Evolutionary conservation across 1,140 invertebrate genomes (phyloP), one percentile per base, ranked within the genome.

Genomic region (Drosophila ohnishii): DNA sequence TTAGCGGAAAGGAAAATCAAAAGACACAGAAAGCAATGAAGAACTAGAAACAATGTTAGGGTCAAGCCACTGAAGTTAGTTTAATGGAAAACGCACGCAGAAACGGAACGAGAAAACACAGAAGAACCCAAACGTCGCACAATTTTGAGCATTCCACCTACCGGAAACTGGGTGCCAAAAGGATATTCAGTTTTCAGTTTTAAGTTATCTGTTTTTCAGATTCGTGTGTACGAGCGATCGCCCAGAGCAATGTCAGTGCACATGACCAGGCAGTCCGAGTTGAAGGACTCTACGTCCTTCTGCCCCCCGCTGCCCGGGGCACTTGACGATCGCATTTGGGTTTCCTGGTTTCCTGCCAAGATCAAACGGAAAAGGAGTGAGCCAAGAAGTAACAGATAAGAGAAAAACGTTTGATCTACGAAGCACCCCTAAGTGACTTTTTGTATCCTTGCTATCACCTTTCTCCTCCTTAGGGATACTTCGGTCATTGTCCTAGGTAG

Each of bases 181-280:
- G 35, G 16, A 37, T 11, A 22, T 56, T 56, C 40, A 30, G 14
- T 5, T 37, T 34, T 30, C 13, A 34, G 16, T 53, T n/a, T 32
- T 25, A 14, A 42, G 5, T 13, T 34, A 9, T 28, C 6, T 34
- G 19, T 13, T 19, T 35, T 34, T 37, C 14, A 32, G 28, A 66
- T 66, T 57, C 22, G 4, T 42, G 28, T 32, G 62, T 64, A 87
- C 62, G 61, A 63, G 37, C 80, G 72, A 73, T 89, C 86, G 47
- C 59, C 64, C 65, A 89, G 47, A 9, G 75, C 80, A 28, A 89
- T 89, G 50, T 90, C 86, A 25, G 85, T 74, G 72, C 65, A 80
- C 66, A 90, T 50, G 50, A 90, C 86, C 63, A 90, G 65, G 44
- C 69, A 82, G 47, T 89, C 85, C 19, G 85, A 79, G 70, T 89